Evolutionary conservation across 2,113 vertebrate species (phyloP).

Genomic region (Microtus richardsoni): DNA sequence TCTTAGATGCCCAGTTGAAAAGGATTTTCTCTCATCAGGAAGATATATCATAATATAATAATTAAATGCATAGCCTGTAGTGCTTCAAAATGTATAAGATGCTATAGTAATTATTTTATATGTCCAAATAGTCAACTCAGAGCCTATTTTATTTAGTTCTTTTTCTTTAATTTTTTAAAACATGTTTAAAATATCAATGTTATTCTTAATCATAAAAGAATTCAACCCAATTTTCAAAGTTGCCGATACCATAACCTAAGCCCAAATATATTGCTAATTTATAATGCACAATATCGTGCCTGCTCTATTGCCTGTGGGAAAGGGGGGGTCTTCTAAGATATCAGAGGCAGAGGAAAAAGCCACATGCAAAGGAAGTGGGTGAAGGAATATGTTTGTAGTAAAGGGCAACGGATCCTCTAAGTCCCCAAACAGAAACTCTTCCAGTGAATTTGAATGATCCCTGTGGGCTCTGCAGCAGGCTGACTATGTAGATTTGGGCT

Average conservation of each 20-base stretch:
- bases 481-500: background rate
- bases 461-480: background rate
- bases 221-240: background rate
- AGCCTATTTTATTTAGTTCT: background rate
- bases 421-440: background rate
- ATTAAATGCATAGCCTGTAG: background rate
- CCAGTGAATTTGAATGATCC: background rate
- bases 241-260: background rate
- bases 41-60: background rate
- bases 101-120: background rate
- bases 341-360: background rate
- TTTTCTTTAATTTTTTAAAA: background rate
- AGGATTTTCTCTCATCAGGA: background rate
- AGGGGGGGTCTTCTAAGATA: background rate
- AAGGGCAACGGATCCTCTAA: rapidly evolving
- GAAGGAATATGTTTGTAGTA: background rate
- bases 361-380: background rate
- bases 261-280: background rate
- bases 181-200: background rate
- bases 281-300: background rate
- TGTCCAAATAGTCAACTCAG: background rate
- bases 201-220: conserved; percentile 11
- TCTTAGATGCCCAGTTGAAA: background rate
- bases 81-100: background rate
- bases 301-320: background rate